Base-by-base conservation (phyloP, 2,113 vertebrate genomes). In the Epinephelus fuscoguttatus region DNA sequence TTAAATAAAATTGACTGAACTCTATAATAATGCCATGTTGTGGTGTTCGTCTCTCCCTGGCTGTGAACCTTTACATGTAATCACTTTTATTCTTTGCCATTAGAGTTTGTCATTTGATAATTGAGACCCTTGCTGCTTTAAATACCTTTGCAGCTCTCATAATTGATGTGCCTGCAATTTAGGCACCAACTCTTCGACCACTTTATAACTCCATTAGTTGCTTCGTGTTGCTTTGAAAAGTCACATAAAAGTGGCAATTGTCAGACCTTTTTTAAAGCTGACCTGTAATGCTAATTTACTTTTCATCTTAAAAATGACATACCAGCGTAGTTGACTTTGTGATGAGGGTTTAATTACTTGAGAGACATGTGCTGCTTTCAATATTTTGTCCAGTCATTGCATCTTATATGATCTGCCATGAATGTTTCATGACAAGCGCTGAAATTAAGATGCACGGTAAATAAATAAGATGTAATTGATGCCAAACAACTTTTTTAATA, bases 221-320 rank as follows among this genome's bases (percentile, higher is more conserved):
- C 56, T 57, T 78, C 66, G 53, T 47, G 77, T 77, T 78, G 53
- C 70, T 86, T 69, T 64, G 55, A 56, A 73, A 86, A 67, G 60
- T 81, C 70, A 81, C 49, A 80, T 75, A 63, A 62, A 82, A 81
- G 45, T 77, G 62, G 10, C 57, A 61, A 80, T 78, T 78, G 33
- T 81, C 71, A 57, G 47, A 70, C 81, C 37, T 78, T 67, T 76
- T 82, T 82, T 70, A 64, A 81, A 70, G 77, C 52, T 75, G 69
- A 80, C 81, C 63, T 53, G 67, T 57, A 62, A 59, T 62, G 68
- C 55, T 85, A 70, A 84, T 76, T 77, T 47, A 75, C 62, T 78
- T 62, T 45, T 59, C 70, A 66, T 79, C 42, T 78, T 75, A 27
- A 81, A 30, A 81, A 60, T 73, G 37, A 86, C 59, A 56, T 61